Base-by-base conservation (phyloP, 2,113 vertebrate genomes). In the Burhinus oedicnemus region DNA sequence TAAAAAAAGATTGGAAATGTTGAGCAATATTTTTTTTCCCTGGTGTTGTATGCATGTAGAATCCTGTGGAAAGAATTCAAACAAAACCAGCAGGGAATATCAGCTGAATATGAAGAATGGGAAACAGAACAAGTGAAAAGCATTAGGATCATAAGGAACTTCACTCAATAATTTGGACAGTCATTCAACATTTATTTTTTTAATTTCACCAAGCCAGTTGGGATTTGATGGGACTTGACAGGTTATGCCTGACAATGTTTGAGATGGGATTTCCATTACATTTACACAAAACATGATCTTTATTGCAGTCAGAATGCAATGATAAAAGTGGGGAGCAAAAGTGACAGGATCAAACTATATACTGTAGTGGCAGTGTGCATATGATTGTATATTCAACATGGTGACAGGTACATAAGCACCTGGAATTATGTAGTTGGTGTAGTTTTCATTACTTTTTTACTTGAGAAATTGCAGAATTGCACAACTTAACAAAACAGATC, bases 11-110 rank as follows among this genome's bases (percentile, higher is more conserved):
- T 25, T 64, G 20, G 13, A 83, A 79, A 58, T 7, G 7, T 2
- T 62, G 6, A 52, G 18, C 3, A 30, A 16, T 60, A 40, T 11
- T 34, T n/a, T 25, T 25, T 13, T 3, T 0, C 17, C 2, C 13
- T 1, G 0, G 3, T 57, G 25, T 51, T 51, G 15, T 18, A 25
- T 15, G 8, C 5, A 17, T 36, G 4, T 75, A 68, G 36, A 80
- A 80, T 54, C 22, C 61, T 6, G 3, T 25, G 42, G 26, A 52
- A 89, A 65, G 11, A n/a, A 52, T 27, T 27, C 6, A 74, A 54
- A 87, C 6, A 78, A 69, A 55, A 44, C 1, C 8, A 76, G 13
- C 6, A 44, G 17, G 11, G 12, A 40, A 10, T 60, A n/a, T 23
- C 60, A 64, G 8, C 6, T 58, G 19, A 69, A 8, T 26, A 64